A percentile compares a stretch with the other conserved stretches of the same genome.
These are phyloP conservation scores for Oedothorax gibbosus DNA, from an alignment of 1,140 invertebrate genomes.

Conservation along the genomic window DNA sequence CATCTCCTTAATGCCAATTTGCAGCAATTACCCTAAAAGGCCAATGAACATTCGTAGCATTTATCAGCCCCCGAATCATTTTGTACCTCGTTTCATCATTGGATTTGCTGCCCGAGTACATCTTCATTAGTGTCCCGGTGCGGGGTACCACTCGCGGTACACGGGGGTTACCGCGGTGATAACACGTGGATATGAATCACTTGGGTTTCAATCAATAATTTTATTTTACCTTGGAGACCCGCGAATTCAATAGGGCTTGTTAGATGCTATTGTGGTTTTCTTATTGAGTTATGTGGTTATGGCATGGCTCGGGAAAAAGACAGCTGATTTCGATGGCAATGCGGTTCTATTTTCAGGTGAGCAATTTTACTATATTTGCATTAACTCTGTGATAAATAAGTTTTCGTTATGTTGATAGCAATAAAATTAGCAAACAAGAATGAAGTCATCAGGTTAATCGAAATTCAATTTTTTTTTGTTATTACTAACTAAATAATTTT, in stretches of 20 bases:
- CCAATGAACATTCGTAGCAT: neutral
- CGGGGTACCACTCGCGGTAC: neutral
- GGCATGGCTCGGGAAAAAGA: neutral
- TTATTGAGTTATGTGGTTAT: neutral
- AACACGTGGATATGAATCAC: conserved; percentile 44
- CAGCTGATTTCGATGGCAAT: neutral
- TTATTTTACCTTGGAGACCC: conserved; percentile 51
- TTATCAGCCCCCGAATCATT: neutral
- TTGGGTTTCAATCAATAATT: conserved; percentile 42
- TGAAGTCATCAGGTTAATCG: too few relatives aligned
- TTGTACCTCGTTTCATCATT: conserved; percentile 17
- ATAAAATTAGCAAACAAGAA: too few relatives aligned
- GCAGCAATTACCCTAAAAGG: too few relatives aligned
- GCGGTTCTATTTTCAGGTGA: too few relatives aligned
- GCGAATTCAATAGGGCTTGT: conserved; percentile 40
- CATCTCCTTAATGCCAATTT: too few relatives aligned
- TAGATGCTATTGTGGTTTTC: neutral
- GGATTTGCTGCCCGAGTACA: conserved; percentile 10
- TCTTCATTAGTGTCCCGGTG: conserved; percentile 40
- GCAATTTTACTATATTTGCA: too few relatives aligned
- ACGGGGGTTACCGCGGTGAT: neutral
- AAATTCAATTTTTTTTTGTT: too few relatives aligned
- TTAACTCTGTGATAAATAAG: too few relatives aligned
- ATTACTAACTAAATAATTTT: too few relatives aligned
- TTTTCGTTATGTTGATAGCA: too few relatives aligned